These are phyloP conservation scores for Sabellastarte sp. DNA, from an alignment of 2,888 invertebrate species.

Conservation along the genomic window DNA sequence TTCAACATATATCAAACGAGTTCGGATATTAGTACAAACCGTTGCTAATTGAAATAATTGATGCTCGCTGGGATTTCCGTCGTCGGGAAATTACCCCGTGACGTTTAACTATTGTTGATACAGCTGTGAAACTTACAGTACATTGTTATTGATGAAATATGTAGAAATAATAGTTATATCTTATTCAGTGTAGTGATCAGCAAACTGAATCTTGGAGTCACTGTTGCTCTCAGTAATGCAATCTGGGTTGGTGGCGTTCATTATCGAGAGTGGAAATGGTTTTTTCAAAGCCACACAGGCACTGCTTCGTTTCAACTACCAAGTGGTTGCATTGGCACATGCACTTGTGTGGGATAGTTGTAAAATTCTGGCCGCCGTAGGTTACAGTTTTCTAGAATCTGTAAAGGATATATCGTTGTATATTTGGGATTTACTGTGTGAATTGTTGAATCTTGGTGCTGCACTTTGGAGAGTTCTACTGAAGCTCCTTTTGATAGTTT, in stretches of 20 bases:
- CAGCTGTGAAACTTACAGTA: too few relatives aligned
- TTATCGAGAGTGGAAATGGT: neutral
- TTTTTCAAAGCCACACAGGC: neutral
- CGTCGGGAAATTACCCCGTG: too few relatives aligned
- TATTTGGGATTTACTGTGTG: neutral
- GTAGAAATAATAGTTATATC: too few relatives aligned
- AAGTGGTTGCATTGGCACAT: neutral
- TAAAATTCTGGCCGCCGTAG: neutral
- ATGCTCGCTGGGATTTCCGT: too few relatives aligned
- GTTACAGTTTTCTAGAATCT: neutral
- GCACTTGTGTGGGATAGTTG: neutral
- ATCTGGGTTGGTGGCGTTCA: neutral
- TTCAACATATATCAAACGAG: too few relatives aligned
- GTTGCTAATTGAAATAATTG: too few relatives aligned
- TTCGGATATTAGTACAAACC: too few relatives aligned
- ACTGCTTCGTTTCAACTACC: neutral
- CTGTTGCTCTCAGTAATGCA: too few relatives aligned
- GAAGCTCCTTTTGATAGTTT: neutral
- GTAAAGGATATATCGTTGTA: neutral
- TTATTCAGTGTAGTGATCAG: too few relatives aligned
- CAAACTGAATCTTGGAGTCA: too few relatives aligned
- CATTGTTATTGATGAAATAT: too few relatives aligned
- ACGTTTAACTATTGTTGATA: too few relatives aligned
- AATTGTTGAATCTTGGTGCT: neutral
- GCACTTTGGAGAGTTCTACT: neutral